Percentiles rank a stretch among this genome's conserved stretches.
phyloP scores from a whole-genome alignment of 1,140 invertebrate species.

The Heterodera schachtii region DNA sequence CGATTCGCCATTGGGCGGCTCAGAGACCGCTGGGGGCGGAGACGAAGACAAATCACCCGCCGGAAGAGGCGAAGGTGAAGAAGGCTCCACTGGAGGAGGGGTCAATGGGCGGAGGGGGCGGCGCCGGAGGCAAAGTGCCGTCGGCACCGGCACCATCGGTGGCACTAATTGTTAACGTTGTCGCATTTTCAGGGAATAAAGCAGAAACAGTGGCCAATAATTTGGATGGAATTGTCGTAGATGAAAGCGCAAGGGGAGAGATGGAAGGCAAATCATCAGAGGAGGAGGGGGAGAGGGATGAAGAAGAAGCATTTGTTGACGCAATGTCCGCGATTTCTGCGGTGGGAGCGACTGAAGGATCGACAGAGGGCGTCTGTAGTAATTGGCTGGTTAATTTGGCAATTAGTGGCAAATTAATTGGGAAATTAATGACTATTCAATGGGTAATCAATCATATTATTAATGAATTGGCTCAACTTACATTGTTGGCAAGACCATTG shows the following conservation, averaged over 20 bases:
- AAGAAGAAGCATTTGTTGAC: not conserved
- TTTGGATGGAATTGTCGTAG: no score
- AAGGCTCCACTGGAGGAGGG: not conserved
- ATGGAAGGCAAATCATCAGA: not conserved
- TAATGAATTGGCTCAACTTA: not conserved
- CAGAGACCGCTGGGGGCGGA: not conserved
- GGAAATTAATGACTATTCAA: no score
- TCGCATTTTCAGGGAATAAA: not conserved
- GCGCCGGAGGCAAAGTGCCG: not conserved
- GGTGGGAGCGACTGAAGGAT: not conserved
- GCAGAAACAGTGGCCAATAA: no score
- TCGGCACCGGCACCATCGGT: not conserved
- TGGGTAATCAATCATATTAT: no score
- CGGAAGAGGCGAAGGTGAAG: not conserved
- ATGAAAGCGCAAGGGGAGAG: not conserved
- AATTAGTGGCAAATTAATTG: no score
- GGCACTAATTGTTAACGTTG: not conserved
- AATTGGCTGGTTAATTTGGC: no score
- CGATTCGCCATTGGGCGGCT: not conserved
- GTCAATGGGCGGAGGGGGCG: not conserved
- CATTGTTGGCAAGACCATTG: not conserved
- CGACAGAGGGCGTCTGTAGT: not conserved
- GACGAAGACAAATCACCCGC: not conserved
- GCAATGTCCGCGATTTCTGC: not conserved
- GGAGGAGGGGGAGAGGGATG: not conserved